Evolutionary conservation across 2,113 vertebrate genomes (phyloP).

Genomic region (Morone saxatilis): DNA sequence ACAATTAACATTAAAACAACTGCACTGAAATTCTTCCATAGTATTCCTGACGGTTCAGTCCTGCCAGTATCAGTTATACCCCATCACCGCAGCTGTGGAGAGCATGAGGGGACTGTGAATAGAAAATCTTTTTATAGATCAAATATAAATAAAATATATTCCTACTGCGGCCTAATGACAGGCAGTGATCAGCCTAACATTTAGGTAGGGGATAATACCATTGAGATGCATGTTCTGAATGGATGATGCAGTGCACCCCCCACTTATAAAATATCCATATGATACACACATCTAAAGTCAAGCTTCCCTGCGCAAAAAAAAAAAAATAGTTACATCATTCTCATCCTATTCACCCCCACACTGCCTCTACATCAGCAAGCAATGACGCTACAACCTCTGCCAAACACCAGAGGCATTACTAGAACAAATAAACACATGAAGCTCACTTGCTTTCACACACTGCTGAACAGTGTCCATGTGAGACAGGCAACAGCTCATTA

Average conservation of each 20-base stretch:
- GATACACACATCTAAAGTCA: not conserved
- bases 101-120: not conserved
- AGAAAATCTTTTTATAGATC: constrained; percentile 10
- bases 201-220: not conserved
- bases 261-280: not conserved
- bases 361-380: not conserved
- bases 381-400: not conserved
- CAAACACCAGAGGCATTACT: constrained; percentile 4
- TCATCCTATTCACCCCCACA: not conserved
- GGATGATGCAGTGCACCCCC: not conserved
- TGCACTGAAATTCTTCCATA: not conserved
- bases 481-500: constrained; percentile 45
- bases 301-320: not conserved
- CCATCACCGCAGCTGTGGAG: not conserved
- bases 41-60: not conserved
- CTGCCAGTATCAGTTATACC: not conserved
- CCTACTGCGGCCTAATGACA: not conserved
- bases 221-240: not conserved
- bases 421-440: not conserved
- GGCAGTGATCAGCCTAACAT: not conserved
- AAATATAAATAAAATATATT: constrained; percentile 7
- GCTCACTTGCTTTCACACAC: not conserved
- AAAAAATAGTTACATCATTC: not conserved
- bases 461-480: constrained; percentile 17
- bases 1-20: not conserved